Percentiles rank a stretch among this genome's conserved stretches.
Conservation (phyloP, 2,797 vertebrate genomes). For the Anguilla pacifica region DNA sequence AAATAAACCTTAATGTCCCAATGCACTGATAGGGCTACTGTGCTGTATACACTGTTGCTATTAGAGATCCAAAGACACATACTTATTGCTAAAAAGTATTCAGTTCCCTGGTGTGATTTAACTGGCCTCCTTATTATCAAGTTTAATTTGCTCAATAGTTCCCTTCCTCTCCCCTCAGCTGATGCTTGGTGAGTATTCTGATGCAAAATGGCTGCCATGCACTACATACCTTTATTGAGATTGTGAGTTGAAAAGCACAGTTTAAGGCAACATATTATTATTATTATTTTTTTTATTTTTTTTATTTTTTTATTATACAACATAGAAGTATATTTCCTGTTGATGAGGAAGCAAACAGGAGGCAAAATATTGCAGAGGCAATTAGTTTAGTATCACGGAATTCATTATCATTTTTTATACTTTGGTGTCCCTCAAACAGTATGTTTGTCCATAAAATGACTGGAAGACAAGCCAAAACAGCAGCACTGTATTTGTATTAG, state of each 20-base stretch:
- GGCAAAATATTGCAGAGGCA: neutral
- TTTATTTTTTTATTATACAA: neutral
- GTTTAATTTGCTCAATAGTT: neutral
- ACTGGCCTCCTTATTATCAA: neutral
- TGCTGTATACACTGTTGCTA: neutral
- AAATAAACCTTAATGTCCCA: neutral
- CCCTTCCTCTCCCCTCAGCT: slow-evolving; percentile 1
- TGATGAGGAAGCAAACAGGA: slow-evolving; percentile 28
- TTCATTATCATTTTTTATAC: slow-evolving; percentile 43
- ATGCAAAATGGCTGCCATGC: neutral
- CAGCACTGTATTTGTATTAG: neutral
- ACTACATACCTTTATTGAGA: neutral
- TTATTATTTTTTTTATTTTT: neutral
- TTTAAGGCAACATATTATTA: neutral
- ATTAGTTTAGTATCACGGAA: neutral
- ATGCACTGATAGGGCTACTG: neutral
- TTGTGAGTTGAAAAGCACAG: neutral
- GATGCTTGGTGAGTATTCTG: neutral
- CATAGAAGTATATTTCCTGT: neutral
- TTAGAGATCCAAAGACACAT: neutral
- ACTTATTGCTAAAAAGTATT: neutral
- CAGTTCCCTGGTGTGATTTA: neutral
- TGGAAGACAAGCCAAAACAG: slow-evolving; percentile 44
- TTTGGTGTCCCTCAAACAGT: slow-evolving; percentile 58
- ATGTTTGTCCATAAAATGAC: slow-evolving; percentile 52